Evolutionary conservation across 2,113 vertebrate genomes (phyloP).

Genomic region (Pterophyllum scalare): DNA sequence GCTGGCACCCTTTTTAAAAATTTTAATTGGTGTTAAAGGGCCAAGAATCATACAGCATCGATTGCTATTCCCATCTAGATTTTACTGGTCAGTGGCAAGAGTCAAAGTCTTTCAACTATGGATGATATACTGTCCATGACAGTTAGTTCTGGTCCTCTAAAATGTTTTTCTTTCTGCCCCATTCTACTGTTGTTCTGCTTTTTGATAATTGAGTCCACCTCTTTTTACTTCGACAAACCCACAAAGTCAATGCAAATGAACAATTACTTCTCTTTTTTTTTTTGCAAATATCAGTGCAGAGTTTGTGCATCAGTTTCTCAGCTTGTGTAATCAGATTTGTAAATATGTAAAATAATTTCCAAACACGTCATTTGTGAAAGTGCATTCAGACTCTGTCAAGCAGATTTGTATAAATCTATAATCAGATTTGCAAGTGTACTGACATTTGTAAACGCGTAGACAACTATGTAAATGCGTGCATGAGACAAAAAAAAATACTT

Average conservation of each 20-base stretch:
- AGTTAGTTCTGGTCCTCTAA: too few species aligned
- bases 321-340: not conserved
- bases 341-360: not conserved
- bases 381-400: not conserved
- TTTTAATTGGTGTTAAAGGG: too few species aligned
- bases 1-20: too few species aligned
- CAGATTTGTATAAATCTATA: conserved; percentile 1
- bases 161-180: not conserved
- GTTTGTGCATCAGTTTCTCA: not conserved
- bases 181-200: not conserved
- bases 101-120: too few species aligned
- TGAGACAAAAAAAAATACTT: not conserved
- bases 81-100: too few species aligned
- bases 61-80: too few species aligned
- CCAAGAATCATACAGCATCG: too few species aligned
- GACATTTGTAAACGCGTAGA: not conserved
- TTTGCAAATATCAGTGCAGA: not conserved
- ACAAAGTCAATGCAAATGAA: not conserved
- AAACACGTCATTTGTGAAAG: not conserved
- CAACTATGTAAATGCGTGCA: not conserved
- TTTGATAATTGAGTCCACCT: not conserved
- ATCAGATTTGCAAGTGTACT: not conserved
- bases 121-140: too few species aligned
- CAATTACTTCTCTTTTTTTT: not conserved
- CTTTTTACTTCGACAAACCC: not conserved